Conservation (phyloP, 2,113 vertebrate species). For the Tragulus kanchil region DNA sequence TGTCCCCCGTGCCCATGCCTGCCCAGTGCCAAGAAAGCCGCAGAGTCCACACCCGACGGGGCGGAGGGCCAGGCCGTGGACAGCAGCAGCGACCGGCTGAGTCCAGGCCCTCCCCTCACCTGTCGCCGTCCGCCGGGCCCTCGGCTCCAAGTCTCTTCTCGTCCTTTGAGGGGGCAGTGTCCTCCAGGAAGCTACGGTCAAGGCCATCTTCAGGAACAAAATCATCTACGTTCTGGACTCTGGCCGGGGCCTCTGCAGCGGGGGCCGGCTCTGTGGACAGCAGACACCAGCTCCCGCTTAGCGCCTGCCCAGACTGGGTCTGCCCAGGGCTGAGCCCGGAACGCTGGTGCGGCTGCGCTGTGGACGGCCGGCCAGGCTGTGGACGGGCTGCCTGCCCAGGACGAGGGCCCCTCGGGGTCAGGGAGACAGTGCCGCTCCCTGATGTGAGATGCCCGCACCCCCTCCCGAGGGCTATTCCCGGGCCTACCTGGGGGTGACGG, state of each 20-base stretch:
- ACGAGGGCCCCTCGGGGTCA: neutral
- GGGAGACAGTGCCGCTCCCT: no score
- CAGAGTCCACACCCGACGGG: fast-evolving
- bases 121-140: constrained; percentile 91
- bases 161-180: constrained; percentile 82
- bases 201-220: constrained; percentile 95
- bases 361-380: neutral
- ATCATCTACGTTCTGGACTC: constrained; percentile 94
- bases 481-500: constrained; percentile 89
- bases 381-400: neutral
- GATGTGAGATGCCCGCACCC: fast-evolving
- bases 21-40: neutral
- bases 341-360: neutral
- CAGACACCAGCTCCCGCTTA: neutral
- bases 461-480: neutral
- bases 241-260: constrained; percentile 72
- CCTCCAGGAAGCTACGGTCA: constrained; percentile 96
- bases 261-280: constrained; percentile 63
- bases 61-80: neutral
- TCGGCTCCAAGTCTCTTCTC: constrained; percentile 68
- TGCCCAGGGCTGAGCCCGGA: neutral
- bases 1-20: neutral
- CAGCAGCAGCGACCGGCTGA: fast-evolving
- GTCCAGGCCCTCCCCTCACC: constrained; percentile 83
- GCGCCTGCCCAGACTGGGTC: no score